Evolutionary conservation across 1,140 invertebrate genomes (phyloP), one percentile per base, ranked within the genome.

Genomic region (Drosophila orena): DNA sequence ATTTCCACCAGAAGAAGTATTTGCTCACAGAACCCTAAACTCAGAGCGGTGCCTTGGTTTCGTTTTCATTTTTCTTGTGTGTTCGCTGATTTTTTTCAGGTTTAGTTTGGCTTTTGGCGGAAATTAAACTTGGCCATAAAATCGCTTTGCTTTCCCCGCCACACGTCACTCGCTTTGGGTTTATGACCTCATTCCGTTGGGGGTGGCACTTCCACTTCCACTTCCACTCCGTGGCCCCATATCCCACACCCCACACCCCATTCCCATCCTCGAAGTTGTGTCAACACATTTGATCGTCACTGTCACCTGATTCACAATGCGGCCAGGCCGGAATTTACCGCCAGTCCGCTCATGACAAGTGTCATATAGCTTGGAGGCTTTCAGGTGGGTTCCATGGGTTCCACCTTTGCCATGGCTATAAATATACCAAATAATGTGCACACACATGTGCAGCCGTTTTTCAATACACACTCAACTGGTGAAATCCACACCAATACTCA

Each of bases 121-220:
- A 86, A 72, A 88, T 86, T 52, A 88, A 86, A 78, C 22, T 52
- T 70, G 68, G 64, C 40, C 50, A 83, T 83, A 74, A 85, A 77
- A 59, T 60, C 35, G 38, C 46, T 55, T 54, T 57, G 62, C 60
- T 49, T 46, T 68, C 40, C 54, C 57, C 61, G 61, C 40, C 52
- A 37, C 55, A 77, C 62, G 79, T 83, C 71, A 83, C 30, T 73
- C 42, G 17, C 3, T 27, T 38, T 44, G 14, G 43, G 53, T 71
- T 69, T 65, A 83, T 86, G 83, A 86, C 83, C 79, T 89, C 79
- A 86, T 88, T 88, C 54, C 56, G 61, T 75, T 84, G 81, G 74
- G 79, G 79, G 79, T 73, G 79, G 79, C 79, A 52, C 35, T 42
- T 75, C 35, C 44, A 58, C 24, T 24, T 75, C 35, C 44, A 58